Evolutionary conservation across 2,888 invertebrate genomes (phyloP).

Genomic region (Pterostichus niger): DNA sequence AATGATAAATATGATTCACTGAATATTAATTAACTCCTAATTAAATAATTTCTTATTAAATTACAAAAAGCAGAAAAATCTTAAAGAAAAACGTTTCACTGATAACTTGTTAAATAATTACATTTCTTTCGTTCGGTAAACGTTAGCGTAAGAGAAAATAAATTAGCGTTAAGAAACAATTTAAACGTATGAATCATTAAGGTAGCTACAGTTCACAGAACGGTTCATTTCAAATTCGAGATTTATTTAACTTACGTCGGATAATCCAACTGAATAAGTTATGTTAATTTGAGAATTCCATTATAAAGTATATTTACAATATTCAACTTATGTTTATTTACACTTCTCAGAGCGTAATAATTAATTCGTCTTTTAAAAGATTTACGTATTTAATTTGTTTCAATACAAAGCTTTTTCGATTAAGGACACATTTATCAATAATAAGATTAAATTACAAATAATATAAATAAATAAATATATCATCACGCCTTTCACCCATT

Average conservation of each 20-base stretch:
- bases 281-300: slow-evolving; percentile 40
- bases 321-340: slow-evolving; percentile 25
- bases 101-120: not conserved
- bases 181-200: not conserved
- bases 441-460: too few species aligned
- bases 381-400: slow-evolving; percentile 19
- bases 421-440: not conserved
- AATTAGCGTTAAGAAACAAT: slow-evolving; percentile 3
- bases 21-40: too few species aligned
- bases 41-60: too few species aligned
- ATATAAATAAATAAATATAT: too few species aligned
- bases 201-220: slow-evolving; percentile 16
- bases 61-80: too few species aligned
- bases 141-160: not conserved
- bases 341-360: slow-evolving; percentile 15
- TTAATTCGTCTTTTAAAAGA: not conserved
- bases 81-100: too few species aligned
- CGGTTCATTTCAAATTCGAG: slow-evolving; percentile 25
- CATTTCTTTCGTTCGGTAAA: not conserved
- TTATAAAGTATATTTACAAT: slow-evolving; percentile 39
- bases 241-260: slow-evolving; percentile 39
- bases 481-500: too few species aligned
- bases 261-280: slow-evolving; percentile 21
- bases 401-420: not conserved
- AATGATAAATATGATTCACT: too few species aligned